phyloP scores from a whole-genome alignment of 2,888 invertebrate species.

The Deroplatys truncata region DNA sequence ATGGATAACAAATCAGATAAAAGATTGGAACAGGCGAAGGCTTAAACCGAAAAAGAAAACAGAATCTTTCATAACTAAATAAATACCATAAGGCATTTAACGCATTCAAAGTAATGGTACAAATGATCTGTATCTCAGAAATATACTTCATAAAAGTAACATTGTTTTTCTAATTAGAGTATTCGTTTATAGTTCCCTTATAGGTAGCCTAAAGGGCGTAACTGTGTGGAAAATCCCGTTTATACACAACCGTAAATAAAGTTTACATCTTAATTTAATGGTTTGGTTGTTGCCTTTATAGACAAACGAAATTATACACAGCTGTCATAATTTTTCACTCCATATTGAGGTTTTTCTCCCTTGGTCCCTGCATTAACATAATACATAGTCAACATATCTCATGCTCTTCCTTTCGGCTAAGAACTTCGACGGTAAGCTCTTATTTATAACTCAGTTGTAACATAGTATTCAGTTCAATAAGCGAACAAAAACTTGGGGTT shows the following conservation, averaged over 20 bases:
- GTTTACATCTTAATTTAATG: not conserved
- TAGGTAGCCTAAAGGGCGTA: not conserved
- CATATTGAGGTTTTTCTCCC: not conserved
- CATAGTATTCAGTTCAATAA: not conserved
- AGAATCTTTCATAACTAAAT: no score
- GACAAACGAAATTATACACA: not conserved
- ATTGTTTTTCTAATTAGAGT: no score
- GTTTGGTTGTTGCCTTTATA: not conserved
- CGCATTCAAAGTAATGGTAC: no score
- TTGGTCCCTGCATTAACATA: not conserved
- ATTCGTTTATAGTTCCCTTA: not conserved
- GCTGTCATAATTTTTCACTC: not conserved
- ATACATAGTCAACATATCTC: not conserved
- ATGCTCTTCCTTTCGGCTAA: not conserved
- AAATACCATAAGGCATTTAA: no score
- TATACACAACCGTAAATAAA: slow-evolving; percentile 6
- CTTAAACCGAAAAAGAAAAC: no score
- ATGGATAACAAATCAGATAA: no score
- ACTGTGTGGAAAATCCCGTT: not conserved
- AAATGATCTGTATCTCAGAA: no score
- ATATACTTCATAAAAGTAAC: no score
- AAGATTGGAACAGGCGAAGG: no score
- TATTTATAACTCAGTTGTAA: not conserved
- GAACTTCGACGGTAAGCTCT: not conserved
- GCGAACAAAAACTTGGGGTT: not conserved